Evolutionary conservation across 2,888 invertebrate species (phyloP), one percentile per base, ranked within the genome.

Genomic region (Orthosia incerta): DNA sequence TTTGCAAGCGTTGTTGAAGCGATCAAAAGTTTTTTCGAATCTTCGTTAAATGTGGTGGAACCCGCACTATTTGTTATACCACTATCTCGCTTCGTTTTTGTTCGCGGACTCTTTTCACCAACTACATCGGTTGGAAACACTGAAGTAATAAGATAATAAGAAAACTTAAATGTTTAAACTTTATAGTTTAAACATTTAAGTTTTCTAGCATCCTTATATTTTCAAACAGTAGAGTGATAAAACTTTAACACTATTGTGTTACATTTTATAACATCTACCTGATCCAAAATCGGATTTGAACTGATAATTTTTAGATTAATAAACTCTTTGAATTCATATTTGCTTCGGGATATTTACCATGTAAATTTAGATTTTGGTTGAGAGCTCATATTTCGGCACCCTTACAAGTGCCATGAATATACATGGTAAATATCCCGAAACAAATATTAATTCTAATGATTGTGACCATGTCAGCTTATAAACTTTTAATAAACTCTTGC

Each of bases 31-130:
- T 84, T 67, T 46, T 65, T 60, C 50, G 50, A 67, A 61, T 75
- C 63, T 64, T 74, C 39, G 65, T 45, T 70, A 57, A 72, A 56
- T 56, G 59, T 55, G 59, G 59, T 39, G 61, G 26, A 74, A 74
- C 71, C 71, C 46, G 18, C 48, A 68, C 65, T 66, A 76, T 76
- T 83, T 77, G 74, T 80, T 76, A 68, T 67, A 72, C 46, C 48
- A 12, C 39, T 62, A 48, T 48, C 56, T 62, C 53, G 67, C 66
- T 75, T 68, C 55, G 70, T 74, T 74, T 69, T 72, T 76, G 63
- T 69, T 78, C 53, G 56, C 23, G 13, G 73, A 78, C 69, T 70
- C 67, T 74, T 45, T 61, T 64, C 71, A 68, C 60, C 62, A 70
- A 74, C 71, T 68, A 64, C 51, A 56, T 61, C 39, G 60, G 57